Base-by-base conservation (phyloP, 1,140 invertebrate species). In the Papilio machaon region DNA sequence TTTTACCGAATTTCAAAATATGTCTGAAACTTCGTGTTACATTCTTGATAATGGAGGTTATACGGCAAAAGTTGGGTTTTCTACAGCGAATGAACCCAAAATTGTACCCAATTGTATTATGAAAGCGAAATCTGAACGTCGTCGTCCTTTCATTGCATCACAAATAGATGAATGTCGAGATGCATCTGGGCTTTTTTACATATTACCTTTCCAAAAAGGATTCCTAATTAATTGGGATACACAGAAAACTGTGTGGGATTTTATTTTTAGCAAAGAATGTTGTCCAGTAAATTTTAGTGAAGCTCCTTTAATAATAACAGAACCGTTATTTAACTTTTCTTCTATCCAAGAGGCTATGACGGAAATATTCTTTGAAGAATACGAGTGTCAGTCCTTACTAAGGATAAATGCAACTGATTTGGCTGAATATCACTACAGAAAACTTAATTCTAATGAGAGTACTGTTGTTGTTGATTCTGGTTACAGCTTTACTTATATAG, bases 281-380 rank as follows among this genome's bases (percentile, higher is more conserved):
- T 97, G 97, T 83, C 96, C 97, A 23, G 96, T 98, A 0, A 97
- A 97, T 83, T 96, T 98, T 60, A 96, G 95, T 82, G 97, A 98
- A 75, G 97, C 96, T 2, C 96, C 98, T 8, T 94, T 99, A n/a
- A 96, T 99, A 2, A 94, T 98, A 30, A 99, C 99, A 0, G 99
- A 99, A 92, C 99, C 99, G 2, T 96, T 98, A 84, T 99, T 99
- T 90, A 99, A 99, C 93, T 99, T 99, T 94, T 95, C 96, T 9
- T 97, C 98, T 9, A 97, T 99, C 75, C 98, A 99, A 95, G 98
- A 99, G 94, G 98, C 97, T 15, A 97, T 98, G 93, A 97, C 97
- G 58, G 99, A 99, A 95, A 98, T 99, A 83, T 97, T 99, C 80
- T 99, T 99, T 95, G 99, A 99, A 94, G 99, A 99, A 92, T 99